These are phyloP conservation scores for Camponotus vicinus DNA, from an alignment of 1,140 invertebrate species.

Conservation along the genomic window DNA sequence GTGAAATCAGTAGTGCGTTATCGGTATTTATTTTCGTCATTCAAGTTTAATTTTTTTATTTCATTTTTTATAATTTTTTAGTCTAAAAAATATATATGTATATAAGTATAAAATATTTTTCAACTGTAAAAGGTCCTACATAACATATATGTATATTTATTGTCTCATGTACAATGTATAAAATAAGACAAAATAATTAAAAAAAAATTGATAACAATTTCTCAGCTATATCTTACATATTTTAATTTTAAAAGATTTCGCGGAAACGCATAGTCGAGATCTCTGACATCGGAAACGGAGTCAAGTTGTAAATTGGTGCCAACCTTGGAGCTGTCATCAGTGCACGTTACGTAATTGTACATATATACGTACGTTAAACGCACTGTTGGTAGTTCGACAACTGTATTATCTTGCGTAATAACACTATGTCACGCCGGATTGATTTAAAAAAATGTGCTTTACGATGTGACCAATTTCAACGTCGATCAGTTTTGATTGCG, in stretches of 20 bases:
- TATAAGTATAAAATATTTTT: background rate
- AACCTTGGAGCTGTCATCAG: conserved; percentile 54
- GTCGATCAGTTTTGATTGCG: conserved; percentile 12
- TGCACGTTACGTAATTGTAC: conserved; percentile 56
- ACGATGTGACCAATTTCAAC: background rate
- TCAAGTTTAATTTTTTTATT: background rate
- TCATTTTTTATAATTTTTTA: background rate
- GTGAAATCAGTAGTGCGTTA: background rate
- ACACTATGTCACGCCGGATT: background rate
- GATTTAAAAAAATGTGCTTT: background rate
- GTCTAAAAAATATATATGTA: no score
- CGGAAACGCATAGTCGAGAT: background rate
- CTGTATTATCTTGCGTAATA: conserved; percentile 56
- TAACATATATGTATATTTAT: background rate
- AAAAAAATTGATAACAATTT: no score
- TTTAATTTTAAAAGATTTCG: background rate
- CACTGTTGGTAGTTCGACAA: conserved; percentile 42
- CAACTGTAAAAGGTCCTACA: no score
- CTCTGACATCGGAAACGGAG: conserved; percentile 44
- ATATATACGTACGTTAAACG: conserved; percentile 5
- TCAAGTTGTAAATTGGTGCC: conserved; percentile 56
- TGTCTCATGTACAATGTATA: background rate
- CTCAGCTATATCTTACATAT: no score
- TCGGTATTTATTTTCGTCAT: background rate
- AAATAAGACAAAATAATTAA: no score